A percentile compares a stretch with the other conserved stretches of the same genome.
phyloP scores from a whole-genome alignment of 1,140 invertebrate species.

The Ganaspis sp. region DNA sequence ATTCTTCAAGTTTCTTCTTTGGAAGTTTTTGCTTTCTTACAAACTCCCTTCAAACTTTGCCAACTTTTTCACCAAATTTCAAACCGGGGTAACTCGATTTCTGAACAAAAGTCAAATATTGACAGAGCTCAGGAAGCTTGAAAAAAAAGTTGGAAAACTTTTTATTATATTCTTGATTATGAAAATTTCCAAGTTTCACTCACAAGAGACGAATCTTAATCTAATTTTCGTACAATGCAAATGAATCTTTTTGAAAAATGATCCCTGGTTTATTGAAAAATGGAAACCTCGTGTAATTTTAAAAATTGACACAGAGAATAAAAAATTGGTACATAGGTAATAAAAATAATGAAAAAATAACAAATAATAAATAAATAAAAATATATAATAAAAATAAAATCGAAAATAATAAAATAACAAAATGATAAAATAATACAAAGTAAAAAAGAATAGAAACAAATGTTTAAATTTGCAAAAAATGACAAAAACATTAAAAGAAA shows the following conservation, averaged over 20 bases:
- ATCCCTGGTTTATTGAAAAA: background rate
- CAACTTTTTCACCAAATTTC: slow-evolving; percentile 20
- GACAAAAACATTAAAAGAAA: too few relatives aligned
- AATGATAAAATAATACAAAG: too few relatives aligned
- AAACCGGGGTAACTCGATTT: slow-evolving; percentile 1
- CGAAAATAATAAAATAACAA: too few relatives aligned
- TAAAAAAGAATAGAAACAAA: too few relatives aligned
- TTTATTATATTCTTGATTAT: slow-evolving; percentile 16
- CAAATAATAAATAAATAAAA: too few relatives aligned
- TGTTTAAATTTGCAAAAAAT: too few relatives aligned
- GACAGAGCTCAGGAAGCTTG: background rate
- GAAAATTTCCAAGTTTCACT: slow-evolving; percentile 11
- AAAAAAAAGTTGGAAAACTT: background rate
- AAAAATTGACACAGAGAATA: too few relatives aligned
- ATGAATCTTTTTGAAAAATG: background rate
- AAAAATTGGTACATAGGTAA: too few relatives aligned
- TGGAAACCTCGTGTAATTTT: too few relatives aligned
- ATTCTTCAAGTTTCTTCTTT: slow-evolving; percentile 6
- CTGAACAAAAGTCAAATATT: slow-evolving; percentile 22
- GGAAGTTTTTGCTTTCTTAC: background rate
- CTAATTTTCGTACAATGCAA: background rate
- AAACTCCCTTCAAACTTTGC: background rate
- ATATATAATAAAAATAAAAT: too few relatives aligned
- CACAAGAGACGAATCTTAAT: background rate
- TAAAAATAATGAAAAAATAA: too few relatives aligned